Percentiles rank a stretch among this genome's conserved stretches.
phyloP scores from a whole-genome alignment of 2,113 vertebrate genomes.

The Myodes glareolus region DNA sequence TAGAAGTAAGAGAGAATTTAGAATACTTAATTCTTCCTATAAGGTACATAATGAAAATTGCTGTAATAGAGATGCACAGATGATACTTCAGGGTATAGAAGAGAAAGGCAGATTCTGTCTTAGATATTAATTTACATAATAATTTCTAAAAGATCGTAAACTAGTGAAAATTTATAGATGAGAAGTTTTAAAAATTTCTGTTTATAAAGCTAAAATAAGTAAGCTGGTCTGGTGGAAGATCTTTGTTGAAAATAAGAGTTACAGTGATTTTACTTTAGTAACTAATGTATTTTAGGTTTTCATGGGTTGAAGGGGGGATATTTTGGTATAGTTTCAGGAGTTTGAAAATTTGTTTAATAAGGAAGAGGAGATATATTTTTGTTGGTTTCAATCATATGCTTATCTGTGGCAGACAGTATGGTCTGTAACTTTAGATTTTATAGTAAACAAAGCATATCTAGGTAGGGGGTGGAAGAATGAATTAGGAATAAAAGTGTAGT shows the following conservation, averaged over 20 bases:
- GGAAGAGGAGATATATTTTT: background rate
- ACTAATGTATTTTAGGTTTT: background rate
- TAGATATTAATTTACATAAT: background rate
- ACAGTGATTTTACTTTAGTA: slow-evolving; percentile 3
- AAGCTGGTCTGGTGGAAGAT: too few species aligned
- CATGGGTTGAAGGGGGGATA: background rate
- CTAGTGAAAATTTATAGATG: background rate
- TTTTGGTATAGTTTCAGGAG: background rate
- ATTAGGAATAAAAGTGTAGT: slow-evolving; percentile 28
- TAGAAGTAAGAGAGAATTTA: background rate
- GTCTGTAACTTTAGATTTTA: slow-evolving; percentile 16
- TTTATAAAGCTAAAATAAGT: background rate
- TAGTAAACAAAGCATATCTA: background rate
- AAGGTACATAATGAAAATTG: background rate
- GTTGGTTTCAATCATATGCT: background rate
- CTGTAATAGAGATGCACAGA: background rate
- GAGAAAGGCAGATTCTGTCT: background rate
- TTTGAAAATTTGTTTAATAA: background rate
- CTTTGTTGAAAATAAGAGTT: background rate
- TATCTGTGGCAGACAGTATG: background rate
- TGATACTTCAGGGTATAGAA: background rate
- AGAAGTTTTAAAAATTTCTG: slow-evolving; percentile 17
- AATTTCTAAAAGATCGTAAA: slow-evolving; percentile 3
- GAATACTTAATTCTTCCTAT: background rate
- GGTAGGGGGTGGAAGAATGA: background rate